Evolutionary conservation across 2,888 invertebrate species (phyloP), one percentile per base, ranked within the genome.

Genomic region (Carcina quercana): DNA sequence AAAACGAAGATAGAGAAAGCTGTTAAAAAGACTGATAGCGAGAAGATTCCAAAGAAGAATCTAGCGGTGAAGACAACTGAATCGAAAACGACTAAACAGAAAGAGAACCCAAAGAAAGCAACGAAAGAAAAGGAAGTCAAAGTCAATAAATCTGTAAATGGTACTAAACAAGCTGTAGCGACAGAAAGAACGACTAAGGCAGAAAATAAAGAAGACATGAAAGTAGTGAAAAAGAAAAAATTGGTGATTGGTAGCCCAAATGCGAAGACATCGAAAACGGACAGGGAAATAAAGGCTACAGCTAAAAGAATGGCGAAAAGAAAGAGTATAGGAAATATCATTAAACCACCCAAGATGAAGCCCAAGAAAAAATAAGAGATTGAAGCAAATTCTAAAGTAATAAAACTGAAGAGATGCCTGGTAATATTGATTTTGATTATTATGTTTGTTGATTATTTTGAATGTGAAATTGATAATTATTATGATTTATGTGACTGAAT

Each of bases 311-410:
- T 72, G 46, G 59, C 62, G 48, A 76, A 66, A 35, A 49, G 80
- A 13, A 80, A 71, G 43, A 80, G 79, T 12, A 63, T 75, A 1
- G 78, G 78, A 0, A 67, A 73, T 0, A 74, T 80, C 0, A 73
- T 75, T 17, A 80, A 78, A 50, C 57, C 69, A 7, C 80, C 80
- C 0, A 78, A 71, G 59, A 80, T 82, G 80, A 78, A 68, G 13
- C 80, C 80, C 0, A 68, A 57, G 28, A n/a, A n/a, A n/a, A n/a
- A n/a, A n/a, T n/a, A n/a, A n/a, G n/a, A n/a, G 42, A 47, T 26
- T 25, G 35, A 41, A 43, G 26, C 17, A 32, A 2, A 17, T n/a
- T 3, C 31, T 13, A 33, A 17, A 24, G 3, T 7, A 21, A 21
- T 3, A 21, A 21, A 21, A 21, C 10, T 6, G 11, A 8, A n/a